Conservation (phyloP, 2,888 invertebrate genomes). For the Ennomos erosarius region DNA sequence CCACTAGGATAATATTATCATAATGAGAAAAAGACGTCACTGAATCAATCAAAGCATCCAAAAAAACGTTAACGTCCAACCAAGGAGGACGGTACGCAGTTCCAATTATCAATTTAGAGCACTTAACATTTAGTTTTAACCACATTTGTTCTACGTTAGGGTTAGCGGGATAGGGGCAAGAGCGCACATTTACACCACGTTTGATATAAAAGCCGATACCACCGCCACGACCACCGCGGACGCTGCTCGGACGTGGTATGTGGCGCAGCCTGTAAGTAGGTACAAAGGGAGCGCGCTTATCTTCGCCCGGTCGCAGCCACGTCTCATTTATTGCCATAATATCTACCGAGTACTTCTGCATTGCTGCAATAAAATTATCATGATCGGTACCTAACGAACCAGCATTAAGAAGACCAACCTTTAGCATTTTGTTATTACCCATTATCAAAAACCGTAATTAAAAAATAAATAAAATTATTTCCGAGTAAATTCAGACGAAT, state of each 20-base stretch:
- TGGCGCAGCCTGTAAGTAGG: constrained; percentile 5
- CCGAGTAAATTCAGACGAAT: too few species aligned
- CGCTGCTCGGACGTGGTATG: not conserved
- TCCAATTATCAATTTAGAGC: constrained; percentile 17
- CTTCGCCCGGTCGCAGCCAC: not conserved
- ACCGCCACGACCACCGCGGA: constrained; percentile 14
- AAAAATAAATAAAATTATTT: too few species aligned
- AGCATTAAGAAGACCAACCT: not conserved
- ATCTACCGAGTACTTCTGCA: not conserved
- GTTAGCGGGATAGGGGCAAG: not conserved
- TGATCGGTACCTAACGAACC: not conserved
- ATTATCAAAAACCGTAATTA: too few species aligned
- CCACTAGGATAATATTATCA: constrained; percentile 16
- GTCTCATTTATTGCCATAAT: constrained; percentile 3
- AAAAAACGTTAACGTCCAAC: constrained; percentile 22
- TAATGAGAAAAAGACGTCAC: constrained; percentile 7
- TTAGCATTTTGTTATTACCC: too few species aligned
- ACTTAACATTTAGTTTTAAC: constrained; percentile 2
- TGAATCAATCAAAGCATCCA: constrained; percentile 22
- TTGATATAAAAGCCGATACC: constrained; percentile 38
- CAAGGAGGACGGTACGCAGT: constrained; percentile 32
- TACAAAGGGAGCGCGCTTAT: not conserved
- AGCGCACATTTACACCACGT: constrained; percentile 5
- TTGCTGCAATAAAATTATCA: not conserved
- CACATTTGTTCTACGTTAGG: constrained; percentile 29